Evolutionary conservation across 2,797 vertebrate species (phyloP), one percentile per base, ranked within the genome.

Genomic region (Oreochromis grahami): DNA sequence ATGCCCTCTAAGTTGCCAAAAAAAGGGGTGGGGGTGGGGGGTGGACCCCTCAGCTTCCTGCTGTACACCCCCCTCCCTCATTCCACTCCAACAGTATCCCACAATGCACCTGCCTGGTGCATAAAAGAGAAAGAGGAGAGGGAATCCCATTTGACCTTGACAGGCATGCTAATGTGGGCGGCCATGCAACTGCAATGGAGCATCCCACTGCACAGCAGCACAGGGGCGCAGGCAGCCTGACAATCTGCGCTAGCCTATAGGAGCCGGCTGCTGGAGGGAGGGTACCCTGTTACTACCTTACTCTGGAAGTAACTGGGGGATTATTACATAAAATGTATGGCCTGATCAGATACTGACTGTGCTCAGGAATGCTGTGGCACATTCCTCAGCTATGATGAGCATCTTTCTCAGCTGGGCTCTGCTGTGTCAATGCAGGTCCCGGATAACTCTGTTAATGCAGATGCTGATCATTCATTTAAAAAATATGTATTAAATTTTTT

Each of bases 81-180:
- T 82, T 91, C 96, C 97, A 97, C 93, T 96, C 96, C 97, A 88
- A 89, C 92, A 87, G 89, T 93, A 94, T 95, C 94, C 95, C 95
- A 96, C 94, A 95, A 96, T 96, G 95, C 94, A 95, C 94, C 93
- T 95, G 93, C 84, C 85, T 80, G 41, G 89, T 87, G 88, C 76
- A 79, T 92, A 89, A 87, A 93, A 91, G 84, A 81, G 90, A 94
- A 94, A 91, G 89, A 92, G 92, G 86, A 91, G 92, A 95, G 93
- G 94, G 94, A 95, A 95, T 95, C 93, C 93, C 94, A 94, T 96
- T 96, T 96, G 95, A 96, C 95, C 95, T 96, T 96, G 95, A 96
- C 94, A 95, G 93, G 92, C 93, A 93, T 94, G 95, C 95, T 96
- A 94, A 96, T 96, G 93, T 93, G 92, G 94, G 95, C 95, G 92